Percentiles rank a stretch among this genome's conserved stretches.
Evolutionary conservation across 2,797 vertebrate species (phyloP).

Genomic region (Gastrophryne carolinensis): DNA sequence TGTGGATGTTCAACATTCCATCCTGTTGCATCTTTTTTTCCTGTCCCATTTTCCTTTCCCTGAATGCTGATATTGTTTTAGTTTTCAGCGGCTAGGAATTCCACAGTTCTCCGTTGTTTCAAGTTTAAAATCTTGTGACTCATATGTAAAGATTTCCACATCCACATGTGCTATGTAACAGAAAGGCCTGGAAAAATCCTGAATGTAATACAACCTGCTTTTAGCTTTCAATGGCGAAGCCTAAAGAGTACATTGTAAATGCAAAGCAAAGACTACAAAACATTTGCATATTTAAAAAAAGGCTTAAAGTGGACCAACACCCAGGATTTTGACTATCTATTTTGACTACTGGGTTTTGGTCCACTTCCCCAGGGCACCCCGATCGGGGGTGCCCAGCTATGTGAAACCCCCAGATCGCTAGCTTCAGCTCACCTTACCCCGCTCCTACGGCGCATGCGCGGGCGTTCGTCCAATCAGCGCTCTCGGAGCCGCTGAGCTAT

Average conservation of each 20-base stretch:
- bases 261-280: no score
- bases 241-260: not conserved
- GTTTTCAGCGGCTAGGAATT: slow-evolving; percentile 35
- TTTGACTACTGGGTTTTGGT: no score
- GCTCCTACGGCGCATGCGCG: no score
- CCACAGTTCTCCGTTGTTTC: slow-evolving; percentile 23
- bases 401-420: no score
- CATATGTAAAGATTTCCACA: not conserved
- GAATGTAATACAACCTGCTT: not conserved
- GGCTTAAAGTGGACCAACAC: no score
- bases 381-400: no score
- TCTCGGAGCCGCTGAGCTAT: no score
- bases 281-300: no score
- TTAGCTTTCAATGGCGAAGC: not conserved
- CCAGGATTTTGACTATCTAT: no score
- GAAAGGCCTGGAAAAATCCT: not conserved
- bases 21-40: not conserved
- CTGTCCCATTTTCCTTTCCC: not conserved
- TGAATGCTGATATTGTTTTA: slow-evolving; percentile 26
- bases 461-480: no score
- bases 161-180: not conserved
- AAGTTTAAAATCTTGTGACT: slow-evolving; percentile 18
- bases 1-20: slow-evolving; percentile 11
- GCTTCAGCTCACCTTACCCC: no score
- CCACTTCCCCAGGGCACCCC: no score